Evolutionary conservation across 2,797 vertebrate genomes (phyloP).

Genomic region (Heterohyrax brucei): DNA sequence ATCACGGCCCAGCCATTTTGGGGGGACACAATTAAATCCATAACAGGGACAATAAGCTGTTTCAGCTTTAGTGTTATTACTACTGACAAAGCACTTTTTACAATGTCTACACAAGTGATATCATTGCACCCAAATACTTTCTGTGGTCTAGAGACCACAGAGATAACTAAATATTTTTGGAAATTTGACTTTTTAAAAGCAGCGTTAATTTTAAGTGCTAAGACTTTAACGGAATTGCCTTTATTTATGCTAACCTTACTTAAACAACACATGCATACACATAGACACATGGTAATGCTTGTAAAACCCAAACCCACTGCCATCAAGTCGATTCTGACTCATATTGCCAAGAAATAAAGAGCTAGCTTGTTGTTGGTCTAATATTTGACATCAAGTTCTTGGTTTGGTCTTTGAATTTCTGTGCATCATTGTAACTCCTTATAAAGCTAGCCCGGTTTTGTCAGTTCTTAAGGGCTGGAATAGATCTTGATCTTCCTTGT

Average conservation of each 20-base stretch:
- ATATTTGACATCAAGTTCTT: background rate
- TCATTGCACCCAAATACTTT: background rate
- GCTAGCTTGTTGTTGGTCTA: background rate
- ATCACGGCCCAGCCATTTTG: no score
- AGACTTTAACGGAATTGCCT: background rate
- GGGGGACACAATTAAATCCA: no score
- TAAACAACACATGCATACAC: background rate
- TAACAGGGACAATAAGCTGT: background rate
- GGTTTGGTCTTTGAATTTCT: background rate
- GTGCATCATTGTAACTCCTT: background rate
- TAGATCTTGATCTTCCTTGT: background rate
- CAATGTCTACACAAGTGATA: background rate
- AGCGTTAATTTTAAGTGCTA: background rate
- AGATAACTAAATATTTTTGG: background rate
- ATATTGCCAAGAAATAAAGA: background rate
- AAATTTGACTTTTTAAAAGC: background rate
- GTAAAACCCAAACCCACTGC: background rate
- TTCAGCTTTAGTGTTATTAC: background rate
- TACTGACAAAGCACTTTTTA: background rate
- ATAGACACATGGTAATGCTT: no score
- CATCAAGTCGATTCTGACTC: no score
- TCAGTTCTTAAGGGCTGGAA: background rate
- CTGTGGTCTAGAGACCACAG: background rate
- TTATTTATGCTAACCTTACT: background rate
- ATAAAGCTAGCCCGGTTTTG: background rate